Base-by-base conservation (phyloP, 2,888 invertebrate species). In the Endotricha flammealis region DNA sequence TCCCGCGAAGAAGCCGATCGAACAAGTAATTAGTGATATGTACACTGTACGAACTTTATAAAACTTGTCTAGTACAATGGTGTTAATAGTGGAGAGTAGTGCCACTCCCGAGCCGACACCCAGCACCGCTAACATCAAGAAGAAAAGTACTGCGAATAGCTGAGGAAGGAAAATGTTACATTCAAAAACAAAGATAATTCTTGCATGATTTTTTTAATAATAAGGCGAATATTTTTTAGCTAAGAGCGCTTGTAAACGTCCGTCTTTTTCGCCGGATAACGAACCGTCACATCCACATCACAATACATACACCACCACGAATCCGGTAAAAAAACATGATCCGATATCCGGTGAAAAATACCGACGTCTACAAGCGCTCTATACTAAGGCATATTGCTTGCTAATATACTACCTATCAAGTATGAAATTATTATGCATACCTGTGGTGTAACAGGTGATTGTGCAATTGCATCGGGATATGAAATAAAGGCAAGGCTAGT, bases 401-500 rank as follows among this genome's bases (percentile, higher is more conserved):
- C n/a, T n/a, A n/a, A n/a, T n/a, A n/a, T n/a, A n/a, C n/a, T n/a
- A n/a, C n/a, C n/a, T n/a, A n/a, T n/a, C n/a, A n/a, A n/a, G n/a
- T n/a, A n/a, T n/a, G n/a, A n/a, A n/a, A n/a, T n/a, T n/a, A 20
- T 4, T 20, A 20, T 2, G 6, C 55, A 42, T 42, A 92, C 91
- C 88, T 94, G 95, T 1, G 95, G 94, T 3, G 92, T 90, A n/a
- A 88, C 75, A 22, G 90, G 87, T 46, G 95, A 93, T 53, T 93
- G 91, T 0, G 94, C 90, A 39, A 95, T 91, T 1, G 95, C 95
- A 55, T 94, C 94, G 0, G 95, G 95, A 71, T 95, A 95, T 0
- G 94, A 94, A 17, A 95, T 90, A 59, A 95, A 95, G 0, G 95
- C 95, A 29, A 95, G 78, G 8, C 95, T 93, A 0, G 93, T 91